Conservation (phyloP, 2,113 vertebrate genomes). For the Probosciger aterrimus region DNA sequence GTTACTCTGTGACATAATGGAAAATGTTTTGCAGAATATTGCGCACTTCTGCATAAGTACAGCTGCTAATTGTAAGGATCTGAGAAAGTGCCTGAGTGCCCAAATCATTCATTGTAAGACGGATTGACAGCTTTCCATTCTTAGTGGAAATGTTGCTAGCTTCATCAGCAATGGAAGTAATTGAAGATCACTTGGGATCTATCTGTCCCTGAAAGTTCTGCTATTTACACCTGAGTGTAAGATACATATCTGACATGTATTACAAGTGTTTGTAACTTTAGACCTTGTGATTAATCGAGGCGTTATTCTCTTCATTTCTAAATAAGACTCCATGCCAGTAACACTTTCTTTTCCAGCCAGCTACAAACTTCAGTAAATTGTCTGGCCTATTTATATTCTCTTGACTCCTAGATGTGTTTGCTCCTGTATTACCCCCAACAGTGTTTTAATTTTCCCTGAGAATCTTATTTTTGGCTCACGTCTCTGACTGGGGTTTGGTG, state of each 20-base stretch:
- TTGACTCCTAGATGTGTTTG: not conserved
- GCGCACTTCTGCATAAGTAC: rapidly evolving
- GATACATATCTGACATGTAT: not conserved
- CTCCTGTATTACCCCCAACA: not conserved
- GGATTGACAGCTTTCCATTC: not conserved
- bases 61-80: not conserved
- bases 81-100: rapidly evolving
- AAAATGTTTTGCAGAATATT: not conserved
- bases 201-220: not conserved
- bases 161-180: not conserved
- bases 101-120: not conserved
- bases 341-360: not conserved
- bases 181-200: not conserved
- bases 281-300: not conserved
- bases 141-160: not conserved
- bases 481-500: not conserved
- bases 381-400: not conserved
- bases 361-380: not conserved
- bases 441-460: not conserved
- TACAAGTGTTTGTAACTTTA: not conserved
- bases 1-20: not conserved
- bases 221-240: not conserved
- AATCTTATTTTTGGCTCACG: not conserved
- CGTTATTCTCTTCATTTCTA: not conserved
- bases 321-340: not conserved